A percentile compares a stretch with the other conserved stretches of the same genome.
phyloP scores from a whole-genome alignment of 2,113 vertebrate genomes.

The Neolamprologus kungweensis region DNA sequence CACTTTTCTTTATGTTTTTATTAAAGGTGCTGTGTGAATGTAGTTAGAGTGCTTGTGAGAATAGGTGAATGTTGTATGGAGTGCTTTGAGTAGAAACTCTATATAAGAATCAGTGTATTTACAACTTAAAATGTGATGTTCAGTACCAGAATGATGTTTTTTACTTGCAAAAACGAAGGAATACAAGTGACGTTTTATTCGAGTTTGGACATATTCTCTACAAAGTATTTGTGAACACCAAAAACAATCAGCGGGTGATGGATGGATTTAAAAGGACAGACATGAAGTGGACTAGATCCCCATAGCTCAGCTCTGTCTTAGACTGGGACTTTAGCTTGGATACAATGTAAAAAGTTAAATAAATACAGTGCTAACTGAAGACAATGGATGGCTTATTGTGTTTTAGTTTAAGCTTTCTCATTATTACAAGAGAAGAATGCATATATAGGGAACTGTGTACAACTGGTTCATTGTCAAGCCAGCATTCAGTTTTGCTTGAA shows the following conservation, averaged over 20 bases:
- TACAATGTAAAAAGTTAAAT: fast-evolving
- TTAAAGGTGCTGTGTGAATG: not conserved
- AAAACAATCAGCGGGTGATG: not conserved
- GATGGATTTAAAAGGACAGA: not conserved
- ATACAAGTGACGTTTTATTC: not conserved
- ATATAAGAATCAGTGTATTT: not conserved
- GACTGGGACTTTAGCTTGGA: not conserved
- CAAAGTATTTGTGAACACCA: not conserved
- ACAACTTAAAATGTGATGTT: not conserved
- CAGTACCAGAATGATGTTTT: not conserved
- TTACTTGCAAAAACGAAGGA: fast-evolving
- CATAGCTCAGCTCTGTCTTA: not conserved
- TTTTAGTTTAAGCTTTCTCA: not conserved
- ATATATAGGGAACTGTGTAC: not conserved
- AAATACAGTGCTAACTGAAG: not conserved
- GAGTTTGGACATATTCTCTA: not conserved
- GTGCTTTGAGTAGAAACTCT: not conserved
- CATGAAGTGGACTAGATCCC: not conserved
- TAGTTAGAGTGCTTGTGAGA: not conserved
- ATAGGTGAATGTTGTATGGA: not conserved
- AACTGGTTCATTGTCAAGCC: not conserved
- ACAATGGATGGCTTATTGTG: not conserved
- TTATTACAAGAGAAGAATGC: not conserved
- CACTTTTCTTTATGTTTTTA: not conserved
- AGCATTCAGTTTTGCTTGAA: not conserved